These are phyloP conservation scores for Elmis aenea DNA, from an alignment of 2,888 invertebrate species.

Conservation along the genomic window DNA sequence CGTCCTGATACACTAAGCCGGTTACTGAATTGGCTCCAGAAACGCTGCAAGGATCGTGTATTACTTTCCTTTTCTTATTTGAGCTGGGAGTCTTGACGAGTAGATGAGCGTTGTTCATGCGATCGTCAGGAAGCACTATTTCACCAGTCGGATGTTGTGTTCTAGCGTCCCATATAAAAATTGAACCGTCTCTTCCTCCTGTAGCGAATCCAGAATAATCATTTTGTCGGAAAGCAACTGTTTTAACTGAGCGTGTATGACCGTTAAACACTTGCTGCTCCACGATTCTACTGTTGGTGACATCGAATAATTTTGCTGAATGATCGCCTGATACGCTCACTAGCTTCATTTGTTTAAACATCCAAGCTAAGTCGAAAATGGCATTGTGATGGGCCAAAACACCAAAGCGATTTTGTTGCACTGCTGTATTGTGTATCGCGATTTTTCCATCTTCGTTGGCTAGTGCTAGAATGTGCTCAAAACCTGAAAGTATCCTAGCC, in stretches of 20 bases:
- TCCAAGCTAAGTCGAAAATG: slow-evolving; percentile 86
- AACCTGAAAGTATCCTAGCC: slow-evolving; percentile 48
- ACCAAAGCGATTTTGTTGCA: slow-evolving; percentile 34
- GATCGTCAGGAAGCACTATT: slow-evolving; percentile 62
- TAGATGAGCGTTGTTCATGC: slow-evolving; percentile 63
- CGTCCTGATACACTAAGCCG: slow-evolving; percentile 77
- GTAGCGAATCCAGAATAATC: slow-evolving; percentile 78
- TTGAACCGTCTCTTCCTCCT: slow-evolving; percentile 82
- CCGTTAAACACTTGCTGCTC: slow-evolving; percentile 62
- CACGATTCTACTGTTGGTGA: slow-evolving; percentile 46
- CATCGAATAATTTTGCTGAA: slow-evolving; percentile 74
- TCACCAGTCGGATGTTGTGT: slow-evolving; percentile 41
- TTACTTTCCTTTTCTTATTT: slow-evolving; percentile 43
- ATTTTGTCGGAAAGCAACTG: slow-evolving; percentile 66
- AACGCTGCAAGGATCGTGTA: slow-evolving; percentile 26
- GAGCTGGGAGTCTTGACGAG: slow-evolving; percentile 52
- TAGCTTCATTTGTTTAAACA: slow-evolving; percentile 67
- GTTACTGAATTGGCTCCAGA: slow-evolving; percentile 71
- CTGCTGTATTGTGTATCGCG: slow-evolving; percentile 52
- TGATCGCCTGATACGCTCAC: slow-evolving; percentile 86
- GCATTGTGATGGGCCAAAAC: slow-evolving; percentile 77
- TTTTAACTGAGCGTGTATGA: slow-evolving; percentile 79
- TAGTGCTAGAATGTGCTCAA: slow-evolving; percentile 69
- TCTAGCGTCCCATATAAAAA: slow-evolving; percentile 80
- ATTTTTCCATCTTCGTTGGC: slow-evolving; percentile 83